Evolutionary conservation across 23 tunicate species (phyloP), one percentile per base, ranked within the genome.

Genomic region (Trididemnum nubilum): DNA sequence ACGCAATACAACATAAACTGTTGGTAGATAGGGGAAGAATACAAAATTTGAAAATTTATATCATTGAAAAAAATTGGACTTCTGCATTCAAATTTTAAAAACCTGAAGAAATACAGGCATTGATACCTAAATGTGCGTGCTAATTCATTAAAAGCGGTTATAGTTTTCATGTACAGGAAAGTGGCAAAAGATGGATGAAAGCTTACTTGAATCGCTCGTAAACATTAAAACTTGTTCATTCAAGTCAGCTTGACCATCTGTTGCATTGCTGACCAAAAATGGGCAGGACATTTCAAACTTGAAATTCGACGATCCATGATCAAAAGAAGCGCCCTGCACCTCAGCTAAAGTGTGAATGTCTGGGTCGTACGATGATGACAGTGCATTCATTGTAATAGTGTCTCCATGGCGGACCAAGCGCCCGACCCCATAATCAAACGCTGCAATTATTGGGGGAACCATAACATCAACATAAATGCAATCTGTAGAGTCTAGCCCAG

Each of bases 321-420:
- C 31, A 24, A 30, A 67, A 22, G 66, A 29, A 4, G 81, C 67
- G 31, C 31, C 36, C 54, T 77, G 67, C 2, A 77, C 67, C 66
- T 72, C 87, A 33, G 78, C 71, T 0, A 51, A 54, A 1, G 82
- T 89, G n/a, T 61, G 85, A 2, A 35, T 38, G 49, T 80, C 83
- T 34, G 97, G 97, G 69, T 91, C 97, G 59, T 85, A 91, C 0
- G 97, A 91, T 12, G 97, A 86, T 21, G 83, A 83, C 0, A 39
- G 51, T 1, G 91, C 97, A 77, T 81, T 80, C 82, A 91, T 64
- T 0, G 4, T 21, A 36, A 91, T 57, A 2, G 79, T 82, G 21
- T 85, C 76, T 2, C 81, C 84, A 34, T 81, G 72, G 22, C 90
- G 85, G 28, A 91, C 90, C 2, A 87, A 83, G 44, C 97, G 49